A percentile compares a stretch with the other conserved stretches of the same genome.
These are phyloP conservation scores for Operophtera brumata DNA, from an alignment of 2,888 invertebrate genomes.

Conservation along the genomic window DNA sequence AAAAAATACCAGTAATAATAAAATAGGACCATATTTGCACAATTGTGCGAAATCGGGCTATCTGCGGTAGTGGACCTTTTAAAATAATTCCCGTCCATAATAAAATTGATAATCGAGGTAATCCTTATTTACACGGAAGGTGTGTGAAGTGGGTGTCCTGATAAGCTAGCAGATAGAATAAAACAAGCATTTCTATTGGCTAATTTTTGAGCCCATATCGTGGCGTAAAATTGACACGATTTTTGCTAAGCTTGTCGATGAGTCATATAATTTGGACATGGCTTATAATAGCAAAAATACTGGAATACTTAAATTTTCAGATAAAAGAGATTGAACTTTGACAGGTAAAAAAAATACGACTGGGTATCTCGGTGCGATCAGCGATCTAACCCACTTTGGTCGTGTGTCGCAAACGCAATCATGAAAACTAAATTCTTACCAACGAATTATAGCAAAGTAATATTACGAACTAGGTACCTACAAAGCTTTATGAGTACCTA, in stretches of 20 bases:
- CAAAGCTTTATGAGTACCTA: too few relatives aligned
- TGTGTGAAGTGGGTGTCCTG: slow-evolving; percentile 68
- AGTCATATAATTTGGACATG: background rate
- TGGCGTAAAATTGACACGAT: slow-evolving; percentile 30
- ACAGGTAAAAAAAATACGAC: too few relatives aligned
- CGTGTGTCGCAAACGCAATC: too few relatives aligned
- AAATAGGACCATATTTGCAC: slow-evolving; percentile 62
- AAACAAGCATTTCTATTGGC: slow-evolving; percentile 60
- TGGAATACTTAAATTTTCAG: background rate
- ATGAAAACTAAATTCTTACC: too few relatives aligned
- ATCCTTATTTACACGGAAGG: slow-evolving; percentile 74
- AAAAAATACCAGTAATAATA: slow-evolving; percentile 48
- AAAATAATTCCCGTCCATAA: slow-evolving; percentile 62
- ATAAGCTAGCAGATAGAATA: slow-evolving; percentile 64
- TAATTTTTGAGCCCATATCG: slow-evolving; percentile 50
- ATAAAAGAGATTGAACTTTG: too few relatives aligned
- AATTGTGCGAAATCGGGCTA: slow-evolving; percentile 58
- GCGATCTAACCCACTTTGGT: too few relatives aligned
- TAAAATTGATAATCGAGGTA: slow-evolving; percentile 73
- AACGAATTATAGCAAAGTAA: too few relatives aligned
- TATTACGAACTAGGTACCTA: too few relatives aligned
- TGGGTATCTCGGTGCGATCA: too few relatives aligned
- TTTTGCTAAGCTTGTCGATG: slow-evolving; percentile 7
- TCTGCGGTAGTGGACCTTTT: slow-evolving; percentile 48
- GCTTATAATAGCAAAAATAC: background rate